These are phyloP conservation scores for Calonectris borealis DNA, from an alignment of 2,113 vertebrate species.

Conservation along the genomic window DNA sequence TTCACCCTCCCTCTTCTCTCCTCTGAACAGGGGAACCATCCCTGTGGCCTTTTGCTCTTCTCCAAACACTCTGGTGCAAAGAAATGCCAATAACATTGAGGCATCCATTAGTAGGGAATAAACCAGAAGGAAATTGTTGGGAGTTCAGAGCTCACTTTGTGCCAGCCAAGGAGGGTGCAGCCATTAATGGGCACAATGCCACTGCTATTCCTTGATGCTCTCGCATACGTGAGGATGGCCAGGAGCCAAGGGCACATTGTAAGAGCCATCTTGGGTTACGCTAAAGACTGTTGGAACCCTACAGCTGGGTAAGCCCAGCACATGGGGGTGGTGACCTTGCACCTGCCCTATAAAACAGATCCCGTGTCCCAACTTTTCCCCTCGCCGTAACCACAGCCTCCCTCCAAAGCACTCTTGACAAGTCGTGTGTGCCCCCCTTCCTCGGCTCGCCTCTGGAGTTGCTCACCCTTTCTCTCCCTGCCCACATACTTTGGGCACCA, in stretches of 20 bases:
- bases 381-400: neutral
- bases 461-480: neutral
- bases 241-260: neutral
- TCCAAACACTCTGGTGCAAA: neutral
- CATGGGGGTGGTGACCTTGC: neutral
- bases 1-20: neutral
- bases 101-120: neutral
- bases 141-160: neutral
- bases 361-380: fast-evolving
- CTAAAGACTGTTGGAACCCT: neutral
- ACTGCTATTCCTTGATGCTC: neutral
- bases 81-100: neutral
- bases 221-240: neutral
- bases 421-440: neutral
- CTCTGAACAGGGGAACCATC: neutral
- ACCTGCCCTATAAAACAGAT: neutral
- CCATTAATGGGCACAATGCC: neutral
- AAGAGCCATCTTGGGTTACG: neutral
- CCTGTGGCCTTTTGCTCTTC: neutral
- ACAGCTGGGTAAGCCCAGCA: neutral
- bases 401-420: neutral
- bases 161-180: neutral
- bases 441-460: neutral
- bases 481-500: neutral
- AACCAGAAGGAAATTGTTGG: neutral